Base-by-base conservation (phyloP, 2,113 vertebrate species). In the Phocoena phocoena region DNA sequence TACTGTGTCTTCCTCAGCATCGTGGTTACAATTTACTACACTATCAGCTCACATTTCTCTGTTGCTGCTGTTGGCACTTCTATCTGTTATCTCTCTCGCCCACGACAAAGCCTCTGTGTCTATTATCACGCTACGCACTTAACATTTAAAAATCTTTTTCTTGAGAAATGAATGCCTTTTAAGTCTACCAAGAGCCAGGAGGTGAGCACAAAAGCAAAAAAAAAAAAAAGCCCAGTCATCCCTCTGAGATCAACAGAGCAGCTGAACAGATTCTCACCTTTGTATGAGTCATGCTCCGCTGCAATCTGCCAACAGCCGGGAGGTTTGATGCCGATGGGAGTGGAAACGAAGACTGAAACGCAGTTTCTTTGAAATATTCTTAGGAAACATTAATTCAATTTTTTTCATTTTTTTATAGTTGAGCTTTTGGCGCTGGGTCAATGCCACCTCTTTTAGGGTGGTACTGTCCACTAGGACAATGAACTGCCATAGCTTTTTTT, bases 171-270 rank as follows among this genome's bases (percentile, higher is more conserved):
- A 79, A 55, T 79, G 33, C 47, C 65, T 76, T 36, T 93, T 38
- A 71, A 90, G 50, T 36, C 20, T 44, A 17, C 8, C n/a, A 14
- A 25, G 38, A 91, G 58, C 31, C 18, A 63, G 73, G 50, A 80
- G 50, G 20, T 88, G 20, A 68, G 83, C 95, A 84, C 47, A 85
- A 91, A 95, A 77, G 89, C 25, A 74, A 41, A 67, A n/a, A 76
- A 55, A 36, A 55, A 50, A 53, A 53, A 53, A 53, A 53, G 15
- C 53, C 31, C 36, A 13, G 23, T 36, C 33, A 58, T 44, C 60
- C 21, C 71, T 55, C 82, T 38, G 55, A 80, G 73, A 87, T 73
- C 79, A 89, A 8, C 13, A 92, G 74, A 63, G 50, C 38, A 50
- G 55, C 73, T 23, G 47, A 96, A 20, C 50, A 68, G 55, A 58